Evolutionary conservation across 2,113 vertebrate genomes (phyloP).

Genomic region (Trematomus loennbergii): DNA sequence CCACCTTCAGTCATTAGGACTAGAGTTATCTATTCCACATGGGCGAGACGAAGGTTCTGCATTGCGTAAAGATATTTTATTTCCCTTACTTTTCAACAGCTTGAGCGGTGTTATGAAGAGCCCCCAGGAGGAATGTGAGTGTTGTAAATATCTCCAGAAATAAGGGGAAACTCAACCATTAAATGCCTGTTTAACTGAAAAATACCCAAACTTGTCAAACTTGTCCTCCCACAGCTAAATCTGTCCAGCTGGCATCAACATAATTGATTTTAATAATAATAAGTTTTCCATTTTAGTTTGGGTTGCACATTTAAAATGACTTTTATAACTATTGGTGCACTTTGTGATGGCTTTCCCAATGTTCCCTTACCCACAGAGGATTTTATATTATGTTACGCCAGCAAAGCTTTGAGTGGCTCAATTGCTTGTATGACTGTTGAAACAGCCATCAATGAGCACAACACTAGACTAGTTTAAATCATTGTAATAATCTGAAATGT

Average conservation of each 20-base stretch:
- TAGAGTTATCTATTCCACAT: conserved; percentile 31
- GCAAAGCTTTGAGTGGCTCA: neutral
- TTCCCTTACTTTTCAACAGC: conserved; percentile 5
- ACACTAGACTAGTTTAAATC: neutral
- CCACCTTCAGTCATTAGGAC: conserved; percentile 14
- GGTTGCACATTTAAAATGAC: neutral
- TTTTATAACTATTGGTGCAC: neutral
- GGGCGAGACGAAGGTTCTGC: neutral
- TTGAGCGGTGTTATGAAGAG: conserved; percentile 23
- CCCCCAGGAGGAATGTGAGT: conserved; percentile 1
- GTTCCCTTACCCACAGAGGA: neutral
- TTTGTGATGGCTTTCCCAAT: neutral
- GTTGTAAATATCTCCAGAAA: conserved; percentile 38
- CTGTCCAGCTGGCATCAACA: neutral
- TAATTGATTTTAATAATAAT: neutral
- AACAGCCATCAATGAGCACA: neutral
- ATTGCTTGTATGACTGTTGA: neutral
- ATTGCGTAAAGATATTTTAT: conserved; percentile 39
- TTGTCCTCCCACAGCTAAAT: neutral
- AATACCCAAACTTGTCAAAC: conserved; percentile 12
- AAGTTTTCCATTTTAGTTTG: neutral
- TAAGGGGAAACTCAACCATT: conserved; percentile 1
- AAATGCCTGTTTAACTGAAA: conserved; percentile 19
- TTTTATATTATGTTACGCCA: neutral
- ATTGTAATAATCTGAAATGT: neutral